Evolutionary conservation across 2,888 invertebrate species (phyloP), one percentile per base, ranked within the genome.

Genomic region (Pollenia labialis): DNA sequence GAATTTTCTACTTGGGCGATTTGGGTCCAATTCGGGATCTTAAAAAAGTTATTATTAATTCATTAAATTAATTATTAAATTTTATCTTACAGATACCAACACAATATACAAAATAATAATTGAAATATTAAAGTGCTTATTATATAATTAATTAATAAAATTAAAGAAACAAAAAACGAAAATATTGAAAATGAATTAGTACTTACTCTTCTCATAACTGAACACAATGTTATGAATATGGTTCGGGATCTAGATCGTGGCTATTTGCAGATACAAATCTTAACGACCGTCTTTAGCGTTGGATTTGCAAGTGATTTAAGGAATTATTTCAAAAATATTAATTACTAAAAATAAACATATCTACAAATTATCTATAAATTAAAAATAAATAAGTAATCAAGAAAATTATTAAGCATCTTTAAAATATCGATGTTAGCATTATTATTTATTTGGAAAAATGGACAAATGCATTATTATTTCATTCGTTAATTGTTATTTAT

Each of bases 1-100:
- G 94, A 96, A 96, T 93, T 95, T 95, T 92, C 96, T 95, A 91
- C 95, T 95, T 90, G 96, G 95, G 91, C 96, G 95, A 92, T 95
- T 94, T 89, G 96, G 95, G 88, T 95, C 95, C 94, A 96, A 94
- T 91, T 95, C 95, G 89, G 95, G 94, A 94, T 94, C 92, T 90
- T 72, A 1, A 75, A 68, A 11, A 32, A 56, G 32, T n/a, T 18
- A 50, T 23, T 18, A 2, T 11, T 16, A 48, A 2, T 8, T 12
- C 40, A 23, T 11, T n/a, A 66, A 66, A 66, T 54, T 44, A 46
- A 44, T 14, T 52, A 52, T 16, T 54, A 11, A 54, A 14, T 9
- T 44, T 44, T 42, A 16, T 1, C 2, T n/a, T 68, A 52, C n/a
- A n/a, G 2, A 1, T 10, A 50, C 42, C 46, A 50, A 16, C n/a